Evolutionary conservation across 2,888 invertebrate species (phyloP), one percentile per base, ranked within the genome.

Genomic region (Epinotia ramella): DNA sequence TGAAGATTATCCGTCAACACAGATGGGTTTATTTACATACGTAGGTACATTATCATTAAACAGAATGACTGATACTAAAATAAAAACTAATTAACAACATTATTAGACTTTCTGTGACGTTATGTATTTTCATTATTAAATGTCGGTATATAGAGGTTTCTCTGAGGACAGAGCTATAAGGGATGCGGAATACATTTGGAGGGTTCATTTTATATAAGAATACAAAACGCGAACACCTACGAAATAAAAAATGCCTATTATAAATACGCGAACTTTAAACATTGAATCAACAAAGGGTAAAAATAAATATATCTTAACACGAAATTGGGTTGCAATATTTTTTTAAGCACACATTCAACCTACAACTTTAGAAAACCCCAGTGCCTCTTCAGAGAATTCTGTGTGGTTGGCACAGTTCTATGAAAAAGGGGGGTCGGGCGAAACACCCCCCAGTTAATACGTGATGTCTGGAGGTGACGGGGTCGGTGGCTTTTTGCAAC

Each of bases 401-500:
- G 62, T 40, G 75, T 62, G 66, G 62, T 60, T 76, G 75, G 76
- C 71, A 76, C 76, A 72, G 56, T 76, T 76, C 76, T 67, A 67
- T 76, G 56, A 57, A 71, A 28, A 64, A 11, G 71, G 67, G 66
- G 62, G 20, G 20, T 28, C 73, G 73, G 73, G 77, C 67, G 53
- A 63, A 77, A 75, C 76, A 75, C 73, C 78, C 78, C 77, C 77
- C 67, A 46, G 75, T 73, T 77, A 80, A 79, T 78, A 86, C 84
- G 86, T 86, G 86, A 86, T 83, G 88, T 86, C 86, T 86, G 84
- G 82, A 87, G 86, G 87, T 86, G 84, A 86, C 84, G 83, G 85
- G 84, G 84, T 80, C 78, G 78, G 78, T 76, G 78, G 81, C 79
- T 83, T 87, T 85, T 86, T 86, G 83, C 79, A 79, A 79, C 77